phyloP scores from a whole-genome alignment of 1,140 invertebrate species.

The Zaprionus nigranus region DNA sequence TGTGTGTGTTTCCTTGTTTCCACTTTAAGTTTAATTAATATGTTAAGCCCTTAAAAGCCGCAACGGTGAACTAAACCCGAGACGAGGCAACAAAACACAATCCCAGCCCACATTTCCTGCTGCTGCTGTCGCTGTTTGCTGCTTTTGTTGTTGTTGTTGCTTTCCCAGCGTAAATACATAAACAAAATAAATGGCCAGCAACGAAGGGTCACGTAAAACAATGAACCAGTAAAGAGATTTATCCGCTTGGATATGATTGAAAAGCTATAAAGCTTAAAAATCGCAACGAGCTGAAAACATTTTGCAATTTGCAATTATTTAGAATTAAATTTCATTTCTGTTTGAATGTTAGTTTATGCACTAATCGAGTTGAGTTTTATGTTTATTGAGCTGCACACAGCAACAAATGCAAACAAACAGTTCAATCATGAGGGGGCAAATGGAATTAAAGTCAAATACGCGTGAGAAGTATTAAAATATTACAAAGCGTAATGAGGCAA shows the following conservation, averaged over 20 bases:
- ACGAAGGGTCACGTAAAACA: slow-evolving; percentile 29
- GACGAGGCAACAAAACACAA: slow-evolving; percentile 18
- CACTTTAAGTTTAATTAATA: slow-evolving; percentile 82
- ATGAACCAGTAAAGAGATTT: slow-evolving; percentile 23
- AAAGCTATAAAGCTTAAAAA: slow-evolving; percentile 28
- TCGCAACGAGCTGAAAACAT: slow-evolving; percentile 3
- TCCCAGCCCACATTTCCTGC: not conserved
- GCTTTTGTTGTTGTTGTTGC: slow-evolving; percentile 3
- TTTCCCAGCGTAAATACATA: slow-evolving; percentile 42
- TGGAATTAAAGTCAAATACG: not conserved
- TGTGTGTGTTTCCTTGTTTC: slow-evolving; percentile 54
- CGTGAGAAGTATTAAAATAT: not conserved
- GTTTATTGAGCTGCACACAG: not conserved
- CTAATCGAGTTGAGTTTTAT: not conserved
- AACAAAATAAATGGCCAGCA: slow-evolving; percentile 7
- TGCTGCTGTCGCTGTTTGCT: slow-evolving; percentile 5
- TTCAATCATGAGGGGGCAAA: not conserved
- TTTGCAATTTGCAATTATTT: slow-evolving; percentile 2
- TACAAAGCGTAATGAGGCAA: not conserved
- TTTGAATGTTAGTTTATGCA: not conserved
- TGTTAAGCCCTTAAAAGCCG: slow-evolving; percentile 76
- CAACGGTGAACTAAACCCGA: slow-evolving; percentile 65
- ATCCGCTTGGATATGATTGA: slow-evolving; percentile 24
- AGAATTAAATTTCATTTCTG: not conserved
- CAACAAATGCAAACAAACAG: not conserved